Base-by-base conservation (phyloP, 2,113 vertebrate species). In the Nerophis lumbriciformis region DNA sequence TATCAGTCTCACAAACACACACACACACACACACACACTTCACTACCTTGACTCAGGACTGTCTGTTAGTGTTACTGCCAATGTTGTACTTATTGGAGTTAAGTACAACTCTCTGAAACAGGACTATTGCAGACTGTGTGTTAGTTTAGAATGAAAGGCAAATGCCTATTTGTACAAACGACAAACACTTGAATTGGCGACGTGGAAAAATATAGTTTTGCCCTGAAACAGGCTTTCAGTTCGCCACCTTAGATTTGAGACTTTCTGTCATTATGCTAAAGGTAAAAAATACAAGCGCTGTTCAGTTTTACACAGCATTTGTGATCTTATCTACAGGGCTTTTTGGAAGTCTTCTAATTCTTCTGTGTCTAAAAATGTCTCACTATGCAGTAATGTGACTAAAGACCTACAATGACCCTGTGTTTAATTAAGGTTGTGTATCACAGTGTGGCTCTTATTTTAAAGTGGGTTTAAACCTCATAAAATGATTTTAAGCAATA, bases 1-100 rank as follows among this genome's bases (percentile, higher is more conserved):
- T 48, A 63, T 87, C 69, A 83, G 28, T 62, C 63, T 85, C 84
- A 73, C 73, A 53, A 45, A 55, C 53, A 58, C 52, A 44, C 36
- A 66, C 64, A 54, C 38, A 52, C 53, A 65, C 61, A 42, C 3
- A 12, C n/a, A 53, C 48, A 54, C 38, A 62, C 66, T 69, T 49
- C 54, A 49, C 63, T 66, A 78, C 81, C 77, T 77, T 77, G 74
- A 71, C 69, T 66, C 69, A 63, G 72, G 36, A 61, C 53, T 48
- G 55, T 68, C 68, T 74, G 76, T 80, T 21, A 59, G 68, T 42
- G 67, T 83, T 80, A 83, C 71, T 56, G 56, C 36, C 39, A 56
- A 36, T 16, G 70, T 72, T 69, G n/a, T 69, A 58, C 52, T 45
- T 14, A 13, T n/a, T 66, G 71, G 69, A 75, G 71, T 77, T 66